Evolutionary conservation across 2,888 invertebrate genomes (phyloP), one percentile per base, ranked within the genome.

Genomic region (Pilophorus perplexus): DNA sequence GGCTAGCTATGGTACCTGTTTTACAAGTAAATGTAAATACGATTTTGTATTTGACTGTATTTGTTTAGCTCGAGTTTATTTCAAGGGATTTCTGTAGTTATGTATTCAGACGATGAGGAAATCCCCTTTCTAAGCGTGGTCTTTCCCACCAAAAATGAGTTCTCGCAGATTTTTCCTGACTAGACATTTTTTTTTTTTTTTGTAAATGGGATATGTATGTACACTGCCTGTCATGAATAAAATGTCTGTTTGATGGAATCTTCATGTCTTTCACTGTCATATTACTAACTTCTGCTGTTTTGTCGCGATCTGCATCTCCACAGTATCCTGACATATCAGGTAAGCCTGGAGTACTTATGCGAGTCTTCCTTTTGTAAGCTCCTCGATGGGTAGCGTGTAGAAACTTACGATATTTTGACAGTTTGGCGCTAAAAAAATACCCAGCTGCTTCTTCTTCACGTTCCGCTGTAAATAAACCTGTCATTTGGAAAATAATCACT

Each of bases 21-120:
- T 55, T 38, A 38, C 20, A 55, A 38, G 20, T 55, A 22, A 22
- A 38, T 55, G 55, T 55, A 55, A 55, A 55, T 55, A 55, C 55
- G 55, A 55, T 37, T 55, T 55, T 38, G 55, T 55, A 55, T 55
- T 55, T 55, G 55, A 55, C 55, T 55, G 55, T 55, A 38, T n/a
- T 22, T 38, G 37, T 55, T 37, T 38, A 38, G 23, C 37, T 37
- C 38, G 55, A 37, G 22, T 55, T n/a, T n/a, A n/a, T 38, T 38
- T 22, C 37, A 33, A 14, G 38, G 55, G 33, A 25, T 14, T 18
- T 38, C 37, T 38, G 25, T 55, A 23, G 46, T 25, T 25, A 46
- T 46, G 25, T 28, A 28, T 28, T 28, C 52, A 52, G 28, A n/a
- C n/a, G n/a, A n/a, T n/a, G n/a, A n/a, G n/a, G n/a, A n/a, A n/a